Base-by-base conservation (phyloP, 2,113 vertebrate genomes). In the Gadus chalcogrammus region DNA sequence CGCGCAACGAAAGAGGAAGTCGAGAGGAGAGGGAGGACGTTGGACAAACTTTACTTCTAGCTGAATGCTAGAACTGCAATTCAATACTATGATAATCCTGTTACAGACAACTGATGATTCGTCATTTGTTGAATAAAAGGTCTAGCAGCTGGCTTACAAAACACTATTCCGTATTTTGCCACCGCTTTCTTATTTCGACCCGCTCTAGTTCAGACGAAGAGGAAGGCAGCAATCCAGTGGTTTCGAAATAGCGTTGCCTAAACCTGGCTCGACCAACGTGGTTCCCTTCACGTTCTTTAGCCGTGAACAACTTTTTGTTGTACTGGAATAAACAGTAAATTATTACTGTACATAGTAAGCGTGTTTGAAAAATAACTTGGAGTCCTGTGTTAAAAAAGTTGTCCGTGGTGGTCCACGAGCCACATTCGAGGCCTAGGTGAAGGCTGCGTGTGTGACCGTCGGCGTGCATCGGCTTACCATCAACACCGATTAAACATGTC, bases 401-500 rank as follows among this genome's bases (percentile, higher is more conserved):
- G 27, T 61, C 68, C 58, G 66, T 27, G 67, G 77, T 27, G 61
- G 15, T 53, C 28, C 48, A 15, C n/a, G 61, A 79, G 70, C 71
- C 70, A 22, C n/a, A 16, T 6, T 13, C 61, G 76, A 85, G 88
- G 85, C 87, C 83, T 86, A 65, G 69, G 78, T 68, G 31, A 77
- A 76, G 76, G 73, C 81, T 90, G 69, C 84, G 83, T 85, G 88
- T 82, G 80, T 77, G 77, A 81, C 70, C 2, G 56, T 80, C 69
- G 78, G 69, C 78, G 72, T 79, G 79, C 77, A 80, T 66, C 61
- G 67, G 76, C 65, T 73, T 70, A 17, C 67, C 42, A 52, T 48
- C 38, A 2, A 55, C 67, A 38, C 62, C 16, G 6, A 38, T 71
- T 42, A 59, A 87, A 90, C 79, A 99, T 98, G 97, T 99, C 96